phyloP scores from a whole-genome alignment of 2,797 vertebrate species.

The Malacoraja senta region DNA sequence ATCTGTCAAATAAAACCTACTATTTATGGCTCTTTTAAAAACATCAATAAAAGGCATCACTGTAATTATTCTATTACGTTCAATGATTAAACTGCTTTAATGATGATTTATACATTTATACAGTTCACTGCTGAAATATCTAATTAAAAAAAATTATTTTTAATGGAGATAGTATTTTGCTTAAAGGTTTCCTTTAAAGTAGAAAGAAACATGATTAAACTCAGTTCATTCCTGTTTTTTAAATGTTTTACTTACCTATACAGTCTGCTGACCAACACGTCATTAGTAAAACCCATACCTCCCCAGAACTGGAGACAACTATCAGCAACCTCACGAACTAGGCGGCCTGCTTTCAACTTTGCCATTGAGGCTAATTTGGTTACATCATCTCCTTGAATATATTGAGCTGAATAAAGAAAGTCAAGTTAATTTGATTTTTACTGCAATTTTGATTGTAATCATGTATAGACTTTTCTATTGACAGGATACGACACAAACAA shows the following conservation, averaged over 20 bases:
- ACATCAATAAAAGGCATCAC: not conserved
- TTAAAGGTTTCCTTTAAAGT: not conserved
- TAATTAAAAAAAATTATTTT: not conserved
- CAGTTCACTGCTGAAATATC: not conserved
- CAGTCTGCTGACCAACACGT: conserved; percentile 73
- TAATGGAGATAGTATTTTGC: not conserved
- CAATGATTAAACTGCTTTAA: not conserved
- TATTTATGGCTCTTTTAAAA: not conserved
- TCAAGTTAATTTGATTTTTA: not conserved
- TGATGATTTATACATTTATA: conserved; percentile 5
- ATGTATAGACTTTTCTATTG: no score
- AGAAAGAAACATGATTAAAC: not conserved
- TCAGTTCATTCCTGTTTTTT: not conserved
- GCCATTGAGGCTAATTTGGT: conserved; percentile 83
- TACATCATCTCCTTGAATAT: conserved; percentile 72
- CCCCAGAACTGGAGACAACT: conserved; percentile 85
- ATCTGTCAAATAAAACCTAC: no score
- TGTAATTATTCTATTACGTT: not conserved
- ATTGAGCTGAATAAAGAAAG: conserved; percentile 57
- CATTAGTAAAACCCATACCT: conserved; percentile 80
- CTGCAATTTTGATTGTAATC: not conserved
- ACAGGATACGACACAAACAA: no score
- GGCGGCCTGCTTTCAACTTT: conserved; percentile 73
- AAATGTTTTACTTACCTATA: conserved; percentile 65
- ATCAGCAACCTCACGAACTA: conserved; percentile 67